These are phyloP conservation scores for Labia minor DNA, from an alignment of 2,888 invertebrate genomes.

Conservation along the genomic window DNA sequence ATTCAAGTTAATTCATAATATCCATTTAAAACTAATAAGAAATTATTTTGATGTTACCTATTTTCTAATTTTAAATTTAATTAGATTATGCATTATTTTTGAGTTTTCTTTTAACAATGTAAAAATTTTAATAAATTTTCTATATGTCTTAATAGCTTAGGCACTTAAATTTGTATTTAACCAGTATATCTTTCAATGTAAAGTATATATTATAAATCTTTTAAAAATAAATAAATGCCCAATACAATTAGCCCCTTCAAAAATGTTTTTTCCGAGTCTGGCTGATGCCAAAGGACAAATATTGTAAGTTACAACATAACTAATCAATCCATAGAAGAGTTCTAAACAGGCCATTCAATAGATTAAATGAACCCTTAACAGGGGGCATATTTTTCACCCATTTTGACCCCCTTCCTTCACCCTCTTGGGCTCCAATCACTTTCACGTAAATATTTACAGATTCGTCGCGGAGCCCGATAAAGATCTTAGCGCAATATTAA, in stretches of 20 bases:
- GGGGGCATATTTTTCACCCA: not conserved
- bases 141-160: too few species aligned
- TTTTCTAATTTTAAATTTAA: too few species aligned
- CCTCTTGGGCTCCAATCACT: not conserved
- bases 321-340: not conserved
- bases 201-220: too few species aligned
- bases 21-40: too few species aligned
- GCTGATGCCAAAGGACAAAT: not conserved
- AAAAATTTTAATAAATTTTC: too few species aligned
- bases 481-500: conserved; percentile 13
- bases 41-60: too few species aligned
- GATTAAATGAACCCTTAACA: conserved; percentile 1
- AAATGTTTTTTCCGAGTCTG: not conserved
- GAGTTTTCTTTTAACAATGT: too few species aligned
- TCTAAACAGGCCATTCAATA: not conserved
- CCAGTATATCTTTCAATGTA: too few species aligned
- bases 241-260: not conserved
- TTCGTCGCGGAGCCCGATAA: conserved; percentile 13
- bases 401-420: not conserved
- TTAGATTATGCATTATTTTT: too few species aligned
- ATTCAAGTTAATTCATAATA: too few species aligned
- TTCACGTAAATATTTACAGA: conserved; percentile 8
- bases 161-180: too few species aligned
- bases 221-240: not conserved
- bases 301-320: not conserved